Conservation (phyloP, 2,113 vertebrate species). For the Bubalus kerabau region DNA sequence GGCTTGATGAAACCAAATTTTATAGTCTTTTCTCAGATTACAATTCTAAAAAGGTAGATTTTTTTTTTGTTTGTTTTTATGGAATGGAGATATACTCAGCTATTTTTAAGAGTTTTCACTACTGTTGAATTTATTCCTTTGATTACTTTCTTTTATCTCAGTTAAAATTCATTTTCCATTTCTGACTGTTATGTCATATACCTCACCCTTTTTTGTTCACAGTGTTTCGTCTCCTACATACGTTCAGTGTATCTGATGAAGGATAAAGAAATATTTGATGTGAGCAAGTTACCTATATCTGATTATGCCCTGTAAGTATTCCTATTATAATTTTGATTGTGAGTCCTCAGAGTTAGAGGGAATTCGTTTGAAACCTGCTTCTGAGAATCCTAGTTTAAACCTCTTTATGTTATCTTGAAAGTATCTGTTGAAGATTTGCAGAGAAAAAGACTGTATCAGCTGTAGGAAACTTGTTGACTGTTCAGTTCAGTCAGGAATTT, state of each 20-base stretch:
- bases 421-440: not conserved
- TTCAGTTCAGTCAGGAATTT: not conserved
- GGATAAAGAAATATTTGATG: slow-evolving; percentile 96
- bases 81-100: not conserved
- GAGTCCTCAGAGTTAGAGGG: not conserved
- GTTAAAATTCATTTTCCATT: slow-evolving; percentile 19
- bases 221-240: slow-evolving; percentile 97
- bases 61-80: not conserved
- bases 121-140: not conserved
- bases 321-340: not conserved
- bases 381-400: not conserved
- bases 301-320: slow-evolving; percentile 90
- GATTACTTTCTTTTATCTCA: slow-evolving; percentile 23
- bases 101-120: not conserved
- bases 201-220: slow-evolving; percentile 60
- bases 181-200: not conserved
- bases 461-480: not conserved
- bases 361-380: not conserved
- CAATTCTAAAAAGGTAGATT: not conserved
- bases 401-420: not conserved
- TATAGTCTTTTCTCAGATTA: slow-evolving; percentile 1
- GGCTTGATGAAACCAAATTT: not conserved
- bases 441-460: not conserved
- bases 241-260: slow-evolving; percentile 96
- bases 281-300: slow-evolving; percentile 85